These are phyloP conservation scores for Lucinisca nassula DNA, from an alignment of 2,888 invertebrate genomes.

Conservation along the genomic window DNA sequence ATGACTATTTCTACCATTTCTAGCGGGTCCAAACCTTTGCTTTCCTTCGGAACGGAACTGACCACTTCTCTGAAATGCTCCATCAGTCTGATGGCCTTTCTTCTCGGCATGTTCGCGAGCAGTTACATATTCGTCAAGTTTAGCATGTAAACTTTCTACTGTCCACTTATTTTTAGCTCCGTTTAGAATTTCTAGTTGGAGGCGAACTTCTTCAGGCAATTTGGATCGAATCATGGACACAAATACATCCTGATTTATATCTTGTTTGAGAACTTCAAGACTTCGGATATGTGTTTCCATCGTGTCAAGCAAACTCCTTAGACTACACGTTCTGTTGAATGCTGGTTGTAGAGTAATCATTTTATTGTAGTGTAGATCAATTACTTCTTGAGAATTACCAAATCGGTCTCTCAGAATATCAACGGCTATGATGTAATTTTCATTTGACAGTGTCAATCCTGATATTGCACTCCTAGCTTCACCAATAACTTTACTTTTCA, in stretches of 20 bases:
- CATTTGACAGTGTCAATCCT: constrained; percentile 6
- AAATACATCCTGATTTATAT: constrained; percentile 25
- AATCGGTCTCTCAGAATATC: not conserved
- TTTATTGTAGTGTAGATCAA: constrained; percentile 5
- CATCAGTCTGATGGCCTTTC: not conserved
- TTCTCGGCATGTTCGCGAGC: constrained; percentile 21
- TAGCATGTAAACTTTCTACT: not conserved
- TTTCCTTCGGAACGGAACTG: not conserved
- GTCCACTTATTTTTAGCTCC: constrained; percentile 17
- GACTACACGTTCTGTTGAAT: not conserved
- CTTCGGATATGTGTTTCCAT: constrained; percentile 44
- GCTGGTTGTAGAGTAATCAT: not conserved
- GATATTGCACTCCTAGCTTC: not conserved
- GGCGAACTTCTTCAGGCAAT: constrained; percentile 7
- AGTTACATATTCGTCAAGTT: constrained; percentile 4
- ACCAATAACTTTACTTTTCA: not conserved
- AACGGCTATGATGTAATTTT: not conserved
- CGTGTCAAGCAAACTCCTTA: not conserved
- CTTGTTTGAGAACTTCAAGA: constrained; percentile 22
- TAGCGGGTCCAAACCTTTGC: not conserved
- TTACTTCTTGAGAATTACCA: constrained; percentile 2
- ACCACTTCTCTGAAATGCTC: not conserved
- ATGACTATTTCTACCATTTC: not conserved
- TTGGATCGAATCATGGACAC: constrained; percentile 18
- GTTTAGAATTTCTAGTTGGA: constrained; percentile 20